Percentiles rank a stretch among this genome's conserved stretches.
Evolutionary conservation across 1,140 invertebrate species (phyloP).

Genomic region (Mycetomoellerius zeteki): DNA sequence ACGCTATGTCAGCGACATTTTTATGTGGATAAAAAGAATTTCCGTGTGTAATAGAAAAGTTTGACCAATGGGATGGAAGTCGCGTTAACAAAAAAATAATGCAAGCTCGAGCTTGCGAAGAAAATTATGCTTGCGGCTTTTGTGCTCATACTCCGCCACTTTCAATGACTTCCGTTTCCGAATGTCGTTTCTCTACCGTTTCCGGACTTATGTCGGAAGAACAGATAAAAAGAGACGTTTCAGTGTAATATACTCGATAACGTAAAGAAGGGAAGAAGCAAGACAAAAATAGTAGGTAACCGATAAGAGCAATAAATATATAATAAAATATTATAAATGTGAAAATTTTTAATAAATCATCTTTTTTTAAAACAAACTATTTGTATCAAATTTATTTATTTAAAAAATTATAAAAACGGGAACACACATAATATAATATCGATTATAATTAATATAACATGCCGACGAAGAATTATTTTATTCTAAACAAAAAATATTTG

Average conservation of each 20-base stretch:
- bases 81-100: slow-evolving; percentile 44
- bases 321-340: neutral
- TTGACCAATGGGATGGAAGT: slow-evolving; percentile 1
- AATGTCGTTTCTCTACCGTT: slow-evolving; percentile 66
- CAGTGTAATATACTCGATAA: neutral
- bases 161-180: slow-evolving; percentile 77
- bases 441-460: neutral
- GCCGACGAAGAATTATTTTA: slow-evolving; percentile 1
- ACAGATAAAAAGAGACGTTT: slow-evolving; percentile 21
- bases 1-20: slow-evolving; percentile 16
- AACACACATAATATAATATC: neutral
- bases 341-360: slow-evolving; percentile 11
- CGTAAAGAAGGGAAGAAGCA: neutral
- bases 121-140: slow-evolving; percentile 69
- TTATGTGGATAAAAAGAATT: slow-evolving; percentile 6
- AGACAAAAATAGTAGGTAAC: neutral
- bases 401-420: neutral
- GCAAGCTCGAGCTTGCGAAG: slow-evolving; percentile 56
- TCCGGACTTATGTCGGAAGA: slow-evolving; percentile 51
- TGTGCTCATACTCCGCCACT: slow-evolving; percentile 55
- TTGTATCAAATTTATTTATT: neutral
- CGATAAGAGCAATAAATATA: neutral
- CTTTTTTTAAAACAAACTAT: neutral
- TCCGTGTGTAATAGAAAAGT: slow-evolving; percentile 50
- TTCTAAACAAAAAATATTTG: neutral